phyloP scores from a whole-genome alignment of 2,113 vertebrate species.

The Penelope pileata region DNA sequence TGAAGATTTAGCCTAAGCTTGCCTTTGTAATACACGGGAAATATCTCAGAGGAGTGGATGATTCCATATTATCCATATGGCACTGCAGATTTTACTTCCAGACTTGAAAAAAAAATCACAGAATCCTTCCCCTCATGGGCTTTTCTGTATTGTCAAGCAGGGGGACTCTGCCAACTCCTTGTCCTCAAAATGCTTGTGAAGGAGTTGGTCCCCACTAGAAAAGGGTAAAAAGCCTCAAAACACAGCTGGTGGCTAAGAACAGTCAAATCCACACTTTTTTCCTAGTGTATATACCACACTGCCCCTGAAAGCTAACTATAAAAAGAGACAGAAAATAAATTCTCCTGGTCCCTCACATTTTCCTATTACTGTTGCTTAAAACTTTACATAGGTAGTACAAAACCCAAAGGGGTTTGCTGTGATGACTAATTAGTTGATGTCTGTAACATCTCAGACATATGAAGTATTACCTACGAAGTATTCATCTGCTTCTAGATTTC shows the following conservation, averaged over 20 bases:
- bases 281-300: not conserved
- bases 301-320: not conserved
- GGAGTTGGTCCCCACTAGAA: not conserved
- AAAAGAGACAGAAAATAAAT: not conserved
- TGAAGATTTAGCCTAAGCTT: slow-evolving; percentile 8
- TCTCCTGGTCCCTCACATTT: not conserved
- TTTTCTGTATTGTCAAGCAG: not conserved
- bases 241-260: not conserved
- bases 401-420: not conserved
- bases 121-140: slow-evolving; percentile 9
- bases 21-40: not conserved
- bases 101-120: slow-evolving; percentile 32
- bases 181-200: not conserved
- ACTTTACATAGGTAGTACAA: not conserved
- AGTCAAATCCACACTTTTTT: not conserved
- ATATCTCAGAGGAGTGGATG: slow-evolving; percentile 19
- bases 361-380: not conserved
- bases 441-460: not conserved
- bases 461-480: not conserved
- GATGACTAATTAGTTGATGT: not conserved
- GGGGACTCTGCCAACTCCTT: slow-evolving; percentile 20
- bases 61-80: slow-evolving; percentile 61
- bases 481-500: not conserved
- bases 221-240: not conserved
- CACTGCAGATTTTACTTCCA: slow-evolving; percentile 48